Evolutionary conservation across 2,888 invertebrate species (phyloP).

Genomic region (Apamea monoglypha): DNA sequence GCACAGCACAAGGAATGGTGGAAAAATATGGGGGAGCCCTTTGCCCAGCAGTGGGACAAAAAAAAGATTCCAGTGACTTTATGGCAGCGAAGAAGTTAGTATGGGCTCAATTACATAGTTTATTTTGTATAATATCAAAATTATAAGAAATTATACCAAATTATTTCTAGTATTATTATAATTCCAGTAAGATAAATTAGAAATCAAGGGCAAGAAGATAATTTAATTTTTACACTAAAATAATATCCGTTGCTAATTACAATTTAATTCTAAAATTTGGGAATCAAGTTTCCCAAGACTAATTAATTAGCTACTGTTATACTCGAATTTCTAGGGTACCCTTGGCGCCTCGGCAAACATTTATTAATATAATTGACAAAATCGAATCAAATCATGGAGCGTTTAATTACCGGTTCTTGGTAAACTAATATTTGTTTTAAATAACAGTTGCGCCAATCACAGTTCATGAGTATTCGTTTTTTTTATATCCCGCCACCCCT

Average conservation of each 20-base stretch:
- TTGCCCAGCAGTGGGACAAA: too few relatives aligned
- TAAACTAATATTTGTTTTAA: slow-evolving; percentile 35
- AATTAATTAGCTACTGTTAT: slow-evolving; percentile 55
- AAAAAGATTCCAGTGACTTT: background rate
- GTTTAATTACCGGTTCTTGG: slow-evolving; percentile 36
- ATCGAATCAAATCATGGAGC: slow-evolving; percentile 44
- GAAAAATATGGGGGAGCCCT: too few relatives aligned
- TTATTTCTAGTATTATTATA: background rate
- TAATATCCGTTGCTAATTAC: slow-evolving; percentile 34
- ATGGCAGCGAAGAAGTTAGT: background rate
- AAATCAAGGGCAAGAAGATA: slow-evolving; percentile 15
- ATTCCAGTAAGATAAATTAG: slow-evolving; percentile 22
- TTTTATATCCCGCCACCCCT: background rate
- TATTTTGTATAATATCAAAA: background rate
- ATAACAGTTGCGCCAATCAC: slow-evolving; percentile 26
- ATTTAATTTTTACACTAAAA: slow-evolving; percentile 27
- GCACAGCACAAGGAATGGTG: too few relatives aligned
- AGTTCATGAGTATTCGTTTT: slow-evolving; percentile 33
- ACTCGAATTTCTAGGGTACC: slow-evolving; percentile 46
- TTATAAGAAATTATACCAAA: background rate
- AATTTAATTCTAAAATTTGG: slow-evolving; percentile 42
- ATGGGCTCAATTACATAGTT: background rate
- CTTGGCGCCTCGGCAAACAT: slow-evolving; percentile 15
- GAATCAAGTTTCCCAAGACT: slow-evolving; percentile 46
- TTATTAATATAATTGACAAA: slow-evolving; percentile 26